These are phyloP conservation scores for Gouania willdenowi DNA, from an alignment of 2,797 vertebrate genomes.

Conservation along the genomic window DNA sequence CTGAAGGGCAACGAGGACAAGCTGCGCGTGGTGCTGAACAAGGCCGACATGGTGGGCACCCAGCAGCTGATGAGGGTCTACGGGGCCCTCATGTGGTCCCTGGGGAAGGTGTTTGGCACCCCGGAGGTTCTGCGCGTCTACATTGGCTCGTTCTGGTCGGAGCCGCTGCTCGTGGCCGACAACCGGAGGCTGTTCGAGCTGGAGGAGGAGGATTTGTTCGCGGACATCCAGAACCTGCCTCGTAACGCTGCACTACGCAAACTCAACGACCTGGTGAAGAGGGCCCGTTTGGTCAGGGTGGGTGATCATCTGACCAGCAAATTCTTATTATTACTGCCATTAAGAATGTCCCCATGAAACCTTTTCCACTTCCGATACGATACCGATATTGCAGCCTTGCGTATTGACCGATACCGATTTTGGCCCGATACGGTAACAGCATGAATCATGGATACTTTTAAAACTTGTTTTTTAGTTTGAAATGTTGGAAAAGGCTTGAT, in stretches of 20 bases:
- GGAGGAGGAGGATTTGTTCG: constrained; percentile 90
- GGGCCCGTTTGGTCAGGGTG: constrained; percentile 89
- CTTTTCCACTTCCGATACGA: too few relatives aligned
- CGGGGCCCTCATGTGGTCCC: constrained; percentile 93
- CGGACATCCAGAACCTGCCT: constrained; percentile 90
- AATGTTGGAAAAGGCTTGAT: too few relatives aligned
- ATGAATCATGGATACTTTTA: too few relatives aligned
- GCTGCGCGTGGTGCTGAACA: constrained; percentile 93
- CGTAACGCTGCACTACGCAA: constrained; percentile 88
- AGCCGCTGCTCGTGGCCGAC: constrained; percentile 85
- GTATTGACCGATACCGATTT: too few relatives aligned
- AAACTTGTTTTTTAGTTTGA: too few relatives aligned
- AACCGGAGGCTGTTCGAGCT: constrained; percentile 89
- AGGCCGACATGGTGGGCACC: constrained; percentile 92
- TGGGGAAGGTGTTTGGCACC: constrained; percentile 90
- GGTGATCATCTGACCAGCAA: too few relatives aligned
- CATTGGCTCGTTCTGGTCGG: constrained; percentile 94
- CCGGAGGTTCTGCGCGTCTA: constrained; percentile 93
- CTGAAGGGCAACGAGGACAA: constrained; percentile 93
- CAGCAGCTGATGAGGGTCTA: constrained; percentile 96
- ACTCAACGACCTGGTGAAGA: constrained; percentile 91
- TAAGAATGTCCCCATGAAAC: too few relatives aligned
- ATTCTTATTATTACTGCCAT: too few relatives aligned
- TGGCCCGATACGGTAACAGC: too few relatives aligned
- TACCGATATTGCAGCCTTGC: too few relatives aligned